Evolutionary conservation across 2,797 vertebrate species (phyloP).

Genomic region (Cyprinodon diabolis): DNA sequence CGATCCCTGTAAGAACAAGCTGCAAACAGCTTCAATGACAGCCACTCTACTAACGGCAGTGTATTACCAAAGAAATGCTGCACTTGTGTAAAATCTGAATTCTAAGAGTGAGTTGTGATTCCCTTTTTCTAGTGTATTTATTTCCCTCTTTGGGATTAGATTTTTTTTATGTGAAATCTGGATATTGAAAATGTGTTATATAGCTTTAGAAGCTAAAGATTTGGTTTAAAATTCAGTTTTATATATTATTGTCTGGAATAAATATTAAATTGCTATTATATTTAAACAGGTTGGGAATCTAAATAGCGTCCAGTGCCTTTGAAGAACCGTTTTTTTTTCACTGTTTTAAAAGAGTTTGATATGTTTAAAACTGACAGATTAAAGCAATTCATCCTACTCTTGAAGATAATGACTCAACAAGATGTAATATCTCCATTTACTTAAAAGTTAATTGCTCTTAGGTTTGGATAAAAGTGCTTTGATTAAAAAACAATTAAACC

Average conservation of each 20-base stretch:
- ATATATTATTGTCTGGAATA: background rate
- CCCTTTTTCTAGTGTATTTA: background rate
- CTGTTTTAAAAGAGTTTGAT: background rate
- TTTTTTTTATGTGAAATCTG: background rate
- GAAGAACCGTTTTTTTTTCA: background rate
- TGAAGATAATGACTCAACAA: background rate
- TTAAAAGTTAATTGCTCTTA: background rate
- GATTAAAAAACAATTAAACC: background rate
- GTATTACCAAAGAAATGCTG: no score
- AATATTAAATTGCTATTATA: background rate
- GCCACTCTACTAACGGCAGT: background rate
- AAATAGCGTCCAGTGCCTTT: background rate
- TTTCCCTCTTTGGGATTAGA: background rate
- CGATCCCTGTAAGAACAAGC: constrained; percentile 5
- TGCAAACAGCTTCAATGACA: background rate
- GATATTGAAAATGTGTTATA: background rate
- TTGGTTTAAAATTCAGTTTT: background rate
- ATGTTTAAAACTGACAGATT: background rate
- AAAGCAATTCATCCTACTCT: background rate
- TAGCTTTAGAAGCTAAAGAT: background rate
- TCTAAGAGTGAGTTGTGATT: background rate
- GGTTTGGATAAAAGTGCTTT: background rate
- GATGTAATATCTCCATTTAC: background rate
- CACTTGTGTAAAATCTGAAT: background rate
- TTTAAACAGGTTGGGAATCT: background rate